Evolutionary conservation across 2,888 invertebrate genomes (phyloP).

Genomic region (Diaperis boleti): DNA sequence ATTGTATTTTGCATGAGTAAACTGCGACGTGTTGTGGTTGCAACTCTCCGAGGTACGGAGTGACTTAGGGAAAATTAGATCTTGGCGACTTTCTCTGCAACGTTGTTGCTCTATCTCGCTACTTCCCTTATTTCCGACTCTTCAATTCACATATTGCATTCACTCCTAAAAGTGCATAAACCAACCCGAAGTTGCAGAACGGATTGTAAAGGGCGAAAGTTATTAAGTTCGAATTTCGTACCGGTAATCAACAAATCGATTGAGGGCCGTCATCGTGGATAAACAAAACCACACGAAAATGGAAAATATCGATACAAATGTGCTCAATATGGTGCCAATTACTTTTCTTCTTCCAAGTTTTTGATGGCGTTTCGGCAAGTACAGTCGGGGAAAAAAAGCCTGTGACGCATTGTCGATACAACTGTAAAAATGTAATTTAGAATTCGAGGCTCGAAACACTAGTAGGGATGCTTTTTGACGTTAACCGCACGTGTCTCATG

Average conservation of each 20-base stretch:
- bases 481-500: no score
- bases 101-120: conserved; percentile 50
- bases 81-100: conserved; percentile 53
- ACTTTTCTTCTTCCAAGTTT: conserved; percentile 54
- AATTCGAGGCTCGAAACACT: no score
- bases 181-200: conserved; percentile 16
- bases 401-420: no score
- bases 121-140: conserved; percentile 54
- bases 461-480: no score
- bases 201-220: conserved; percentile 27
- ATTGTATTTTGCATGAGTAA: conserved; percentile 59
- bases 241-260: conserved; percentile 44
- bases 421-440: no score
- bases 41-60: conserved; percentile 56
- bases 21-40: conserved; percentile 59
- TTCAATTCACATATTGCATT: conserved; percentile 50
- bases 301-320: conserved; percentile 51
- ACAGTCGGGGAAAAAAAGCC: background rate
- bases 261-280: conserved; percentile 36
- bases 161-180: conserved; percentile 25
- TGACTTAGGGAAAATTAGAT: conserved; percentile 61
- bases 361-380: conserved; percentile 41
- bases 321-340: conserved; percentile 58
- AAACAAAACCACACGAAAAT: conserved; percentile 40
- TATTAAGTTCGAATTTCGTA: conserved; percentile 37